Evolutionary conservation across 2,888 invertebrate species (phyloP), one percentile per base, ranked within the genome.

Genomic region (Agrilus cyanescens): DNA sequence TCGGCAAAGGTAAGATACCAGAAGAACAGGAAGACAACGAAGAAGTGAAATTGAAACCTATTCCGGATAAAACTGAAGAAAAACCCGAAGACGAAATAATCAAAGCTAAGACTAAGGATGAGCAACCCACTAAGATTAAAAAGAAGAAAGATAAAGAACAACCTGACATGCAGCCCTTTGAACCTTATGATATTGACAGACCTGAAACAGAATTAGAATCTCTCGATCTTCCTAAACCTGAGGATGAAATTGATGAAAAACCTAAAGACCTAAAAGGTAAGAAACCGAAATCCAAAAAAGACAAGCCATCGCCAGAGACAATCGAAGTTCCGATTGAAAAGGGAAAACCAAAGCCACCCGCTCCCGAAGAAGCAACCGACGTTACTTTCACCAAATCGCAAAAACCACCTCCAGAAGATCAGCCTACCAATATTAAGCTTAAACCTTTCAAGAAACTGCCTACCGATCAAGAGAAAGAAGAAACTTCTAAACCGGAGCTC

Each of bases 1-100:
- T 55, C 29, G 57, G 59, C 4, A 74, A 74, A 57, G 75, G 75
- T 45, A 55, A 68, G 53, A 46, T 66, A 25, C 66, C 38, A 29
- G 50, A 50, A 43, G 36, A 48, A 18, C 55, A 53, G 5, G 61
- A 62, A 44, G 48, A 58, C 30, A 54, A 60, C 1, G 57, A 56
- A 12, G 55, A 61, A 0, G 58, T 58, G 2, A 56, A 46, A 49
- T 48, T 16, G 47, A 45, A 32, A n/a, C 20, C 44, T 13, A 32
- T 43, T 12, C 18, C 33, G 10, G 44, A 40, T 1, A 37, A 43
- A 34, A 40, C 47, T 12, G 46, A 45, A 38, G 43, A 43, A 34
- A 13, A 30, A 12, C 37, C 37, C 2, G 52, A 53, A 40, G 51
- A 50, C 34, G 36, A 41, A 12, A 32, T 44, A 35, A 34, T 43